Evolutionary conservation across 2,888 invertebrate species (phyloP).

Genomic region (Bombyx huttoni): DNA sequence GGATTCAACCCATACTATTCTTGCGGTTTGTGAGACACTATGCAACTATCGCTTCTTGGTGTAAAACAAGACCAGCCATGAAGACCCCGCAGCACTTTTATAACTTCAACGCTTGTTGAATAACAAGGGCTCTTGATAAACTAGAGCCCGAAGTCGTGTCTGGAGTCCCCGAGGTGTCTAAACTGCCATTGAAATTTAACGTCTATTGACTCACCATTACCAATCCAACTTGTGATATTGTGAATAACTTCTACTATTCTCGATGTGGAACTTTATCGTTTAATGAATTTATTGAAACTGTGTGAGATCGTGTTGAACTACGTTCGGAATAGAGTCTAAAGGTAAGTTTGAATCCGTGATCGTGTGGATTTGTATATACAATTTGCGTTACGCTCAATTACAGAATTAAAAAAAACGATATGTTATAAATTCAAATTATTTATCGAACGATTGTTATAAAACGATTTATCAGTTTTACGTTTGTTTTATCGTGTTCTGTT

Average conservation of each 20-base stretch:
- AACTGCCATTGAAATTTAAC: conserved; percentile 40
- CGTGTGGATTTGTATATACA: not conserved
- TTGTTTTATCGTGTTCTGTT: not conserved
- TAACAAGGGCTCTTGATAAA: conserved; percentile 27
- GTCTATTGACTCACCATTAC: conserved; percentile 23
- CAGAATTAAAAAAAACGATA: not conserved
- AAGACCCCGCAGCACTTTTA: conserved; percentile 21
- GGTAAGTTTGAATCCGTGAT: not conserved
- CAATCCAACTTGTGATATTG: conserved; percentile 10
- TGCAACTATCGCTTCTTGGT: conserved; percentile 36
- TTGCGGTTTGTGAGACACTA: conserved; percentile 46
- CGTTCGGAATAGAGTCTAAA: not conserved
- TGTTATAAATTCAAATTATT: not conserved
- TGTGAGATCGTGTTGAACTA: not conserved
- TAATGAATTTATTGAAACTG: not conserved
- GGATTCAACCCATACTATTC: conserved; percentile 37
- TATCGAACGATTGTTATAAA: not conserved
- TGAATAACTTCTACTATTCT: not conserved
- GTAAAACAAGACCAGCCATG: conserved; percentile 22
- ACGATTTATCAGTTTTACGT: not conserved
- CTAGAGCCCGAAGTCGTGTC: conserved; percentile 42
- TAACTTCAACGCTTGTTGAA: conserved; percentile 16
- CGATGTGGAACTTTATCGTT: not conserved
- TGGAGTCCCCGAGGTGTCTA: conserved; percentile 39
- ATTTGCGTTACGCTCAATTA: not conserved